Conservation (phyloP, 2,888 invertebrate species). For the Mesorhabditis belari region DNA sequence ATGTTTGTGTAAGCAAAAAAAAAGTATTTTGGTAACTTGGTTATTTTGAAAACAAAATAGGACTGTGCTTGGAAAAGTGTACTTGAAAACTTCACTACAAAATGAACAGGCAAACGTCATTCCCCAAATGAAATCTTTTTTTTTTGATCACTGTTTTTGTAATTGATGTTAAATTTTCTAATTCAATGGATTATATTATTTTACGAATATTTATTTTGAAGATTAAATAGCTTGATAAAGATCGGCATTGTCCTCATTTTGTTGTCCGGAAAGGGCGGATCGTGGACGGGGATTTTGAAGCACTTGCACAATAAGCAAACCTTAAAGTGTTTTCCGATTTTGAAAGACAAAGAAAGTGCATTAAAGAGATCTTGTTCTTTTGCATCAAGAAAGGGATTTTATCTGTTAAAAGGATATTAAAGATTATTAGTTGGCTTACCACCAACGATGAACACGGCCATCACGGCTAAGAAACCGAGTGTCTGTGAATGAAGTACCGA, state of each 20-base stretch:
- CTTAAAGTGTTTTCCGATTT: neutral
- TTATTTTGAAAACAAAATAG: no score
- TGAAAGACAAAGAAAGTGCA: neutral
- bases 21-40: no score
- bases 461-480: neutral
- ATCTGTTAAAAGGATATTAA: neutral
- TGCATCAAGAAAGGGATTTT: neutral
- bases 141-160: no score
- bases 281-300: neutral
- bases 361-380: neutral
- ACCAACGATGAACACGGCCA: neutral
- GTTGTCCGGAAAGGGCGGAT: neutral
- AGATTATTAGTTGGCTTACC: neutral
- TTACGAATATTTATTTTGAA: no score
- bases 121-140: no score
- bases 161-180: no score
- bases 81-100: no score
- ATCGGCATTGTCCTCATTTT: neutral
- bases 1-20: no score
- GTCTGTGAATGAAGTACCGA: neutral
- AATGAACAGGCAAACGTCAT: no score
- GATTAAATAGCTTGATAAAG: neutral
- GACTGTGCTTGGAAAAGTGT: no score
- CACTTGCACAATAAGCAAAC: neutral
- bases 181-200: no score